phyloP scores from a whole-genome alignment of 2,888 invertebrate species.

The Brenthis hecate region DNA sequence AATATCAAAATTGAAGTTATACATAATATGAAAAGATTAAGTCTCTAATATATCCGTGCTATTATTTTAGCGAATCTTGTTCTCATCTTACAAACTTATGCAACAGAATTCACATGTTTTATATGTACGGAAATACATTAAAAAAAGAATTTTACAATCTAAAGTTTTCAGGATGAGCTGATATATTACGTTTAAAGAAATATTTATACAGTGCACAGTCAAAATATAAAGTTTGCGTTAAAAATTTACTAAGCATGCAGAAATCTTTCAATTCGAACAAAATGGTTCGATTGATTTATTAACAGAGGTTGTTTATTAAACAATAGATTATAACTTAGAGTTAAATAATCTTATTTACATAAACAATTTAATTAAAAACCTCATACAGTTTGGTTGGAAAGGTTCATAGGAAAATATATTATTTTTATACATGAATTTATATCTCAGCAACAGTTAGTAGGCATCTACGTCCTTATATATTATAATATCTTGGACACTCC shows the following conservation, averaged over 20 bases:
- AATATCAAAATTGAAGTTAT: too few species aligned
- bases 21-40: too few species aligned
- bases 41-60: too few species aligned
- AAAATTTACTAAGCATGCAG: conserved; percentile 8
- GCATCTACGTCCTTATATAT: too few species aligned
- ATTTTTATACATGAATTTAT: too few species aligned
- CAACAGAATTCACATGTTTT: not conserved
- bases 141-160: not conserved
- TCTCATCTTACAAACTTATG: too few species aligned
- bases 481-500: conserved; percentile 35
- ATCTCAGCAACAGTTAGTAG: too few species aligned
- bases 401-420: too few species aligned
- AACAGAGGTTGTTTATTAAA: too few species aligned
- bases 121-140: not conserved
- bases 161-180: conserved; percentile 1
- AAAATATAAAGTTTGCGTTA: conserved; percentile 7
- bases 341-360: conserved; percentile 8
- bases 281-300: too few species aligned
- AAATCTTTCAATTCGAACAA: not conserved
- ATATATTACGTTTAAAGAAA: conserved; percentile 10
- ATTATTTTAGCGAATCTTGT: too few species aligned
- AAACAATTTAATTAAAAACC: conserved; percentile 1
- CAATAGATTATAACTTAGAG: not conserved
- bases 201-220: conserved; percentile 2
- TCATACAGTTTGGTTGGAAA: not conserved